Conservation (phyloP, 2,797 vertebrate species). For the Pangasius mekongensis region DNA sequence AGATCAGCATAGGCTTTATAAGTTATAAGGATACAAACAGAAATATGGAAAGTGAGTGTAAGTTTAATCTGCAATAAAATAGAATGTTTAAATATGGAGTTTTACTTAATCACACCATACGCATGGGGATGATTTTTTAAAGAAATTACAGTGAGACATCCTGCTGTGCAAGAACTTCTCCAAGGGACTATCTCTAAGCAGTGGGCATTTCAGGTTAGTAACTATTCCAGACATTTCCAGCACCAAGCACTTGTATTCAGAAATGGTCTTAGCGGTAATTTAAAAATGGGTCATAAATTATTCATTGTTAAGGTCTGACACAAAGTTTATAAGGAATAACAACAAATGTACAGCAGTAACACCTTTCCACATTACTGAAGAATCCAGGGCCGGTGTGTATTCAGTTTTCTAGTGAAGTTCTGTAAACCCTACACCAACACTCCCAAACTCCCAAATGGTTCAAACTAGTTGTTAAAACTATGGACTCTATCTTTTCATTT, state of each 20-base stretch:
- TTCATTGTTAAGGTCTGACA: neutral
- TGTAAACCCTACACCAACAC: conserved; percentile 2
- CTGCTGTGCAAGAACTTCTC: conserved; percentile 14
- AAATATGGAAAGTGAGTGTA: neutral
- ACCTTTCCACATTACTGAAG: neutral
- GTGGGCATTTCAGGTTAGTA: conserved; percentile 5
- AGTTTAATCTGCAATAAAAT: neutral
- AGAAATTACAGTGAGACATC: neutral
- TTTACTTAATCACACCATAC: conserved; percentile 1
- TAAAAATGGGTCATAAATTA: conserved; percentile 3
- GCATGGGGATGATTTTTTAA: neutral
- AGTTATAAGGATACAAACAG: neutral
- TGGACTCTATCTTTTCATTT: neutral
- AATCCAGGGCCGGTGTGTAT: neutral
- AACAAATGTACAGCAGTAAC: neutral
- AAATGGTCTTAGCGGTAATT: too few species aligned
- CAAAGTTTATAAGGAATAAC: neutral
- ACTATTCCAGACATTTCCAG: conserved; percentile 11
- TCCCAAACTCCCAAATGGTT: neutral
- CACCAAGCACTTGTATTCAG: neutral
- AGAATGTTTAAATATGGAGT: neutral
- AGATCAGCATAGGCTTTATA: neutral
- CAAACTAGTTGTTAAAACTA: neutral
- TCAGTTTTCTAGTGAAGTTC: neutral
- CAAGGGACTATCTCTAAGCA: conserved; percentile 7